These are phyloP conservation scores for Pegea sp. DNA, from an alignment of 23 tunicate genomes.

Conservation along the genomic window DNA sequence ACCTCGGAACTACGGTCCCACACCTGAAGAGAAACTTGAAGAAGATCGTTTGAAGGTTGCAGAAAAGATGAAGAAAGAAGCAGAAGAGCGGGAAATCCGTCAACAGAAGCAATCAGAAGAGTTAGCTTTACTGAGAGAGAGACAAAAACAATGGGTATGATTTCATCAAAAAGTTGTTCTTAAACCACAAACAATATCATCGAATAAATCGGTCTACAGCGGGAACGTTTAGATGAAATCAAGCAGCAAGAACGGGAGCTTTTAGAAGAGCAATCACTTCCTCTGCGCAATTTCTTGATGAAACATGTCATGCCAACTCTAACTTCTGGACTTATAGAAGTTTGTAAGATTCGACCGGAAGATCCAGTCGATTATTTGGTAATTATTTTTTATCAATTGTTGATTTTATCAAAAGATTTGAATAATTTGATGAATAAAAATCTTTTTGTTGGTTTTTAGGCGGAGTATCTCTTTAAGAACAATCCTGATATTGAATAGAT, in stretches of 20 bases:
- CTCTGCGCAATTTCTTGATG: conserved; percentile 82
- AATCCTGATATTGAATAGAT: conserved; percentile 83
- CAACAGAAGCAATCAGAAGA: conserved; percentile 66
- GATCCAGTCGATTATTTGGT: conserved; percentile 98
- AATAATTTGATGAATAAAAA: background rate
- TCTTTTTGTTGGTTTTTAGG: conserved; percentile 33
- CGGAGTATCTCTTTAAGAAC: conserved; percentile 72
- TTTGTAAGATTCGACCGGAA: conserved; percentile 76
- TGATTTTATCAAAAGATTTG: background rate
- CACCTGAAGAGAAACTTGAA: conserved; percentile 89
- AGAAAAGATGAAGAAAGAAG: conserved; percentile 39
- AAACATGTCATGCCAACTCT: conserved; percentile 98
- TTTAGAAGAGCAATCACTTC: conserved; percentile 81
- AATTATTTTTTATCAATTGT: background rate
- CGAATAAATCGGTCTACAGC: conserved; percentile 1
- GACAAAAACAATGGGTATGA: conserved; percentile 79
- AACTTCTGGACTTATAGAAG: conserved; percentile 86
- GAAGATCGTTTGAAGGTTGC: conserved; percentile 69
- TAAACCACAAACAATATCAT: background rate
- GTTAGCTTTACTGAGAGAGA: conserved; percentile 40
- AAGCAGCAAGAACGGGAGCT: conserved; percentile 81
- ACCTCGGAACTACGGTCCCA: conserved; percentile 91
- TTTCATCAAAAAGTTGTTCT: background rate
- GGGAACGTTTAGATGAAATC: conserved; percentile 63
- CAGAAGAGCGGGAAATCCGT: conserved; percentile 44